Evolutionary conservation across 2,888 invertebrate genomes (phyloP), one percentile per base, ranked within the genome.

Genomic region (Sicus ferrugineus): DNA sequence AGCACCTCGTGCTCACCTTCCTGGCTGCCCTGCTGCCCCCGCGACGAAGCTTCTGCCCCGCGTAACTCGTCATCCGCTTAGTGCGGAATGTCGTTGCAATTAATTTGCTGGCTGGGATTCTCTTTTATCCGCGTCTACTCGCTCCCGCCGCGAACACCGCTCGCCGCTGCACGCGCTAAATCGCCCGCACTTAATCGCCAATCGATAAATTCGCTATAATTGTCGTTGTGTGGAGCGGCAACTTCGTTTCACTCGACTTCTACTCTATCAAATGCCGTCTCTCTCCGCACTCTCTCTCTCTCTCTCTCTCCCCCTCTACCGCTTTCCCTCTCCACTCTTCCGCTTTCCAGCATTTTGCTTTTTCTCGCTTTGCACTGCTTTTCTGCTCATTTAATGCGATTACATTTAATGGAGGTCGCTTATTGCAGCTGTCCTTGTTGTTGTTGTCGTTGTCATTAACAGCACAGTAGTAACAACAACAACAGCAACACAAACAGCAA

Each of bases 181-280:
- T 46, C 19, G 42, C 54, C 61, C 65, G 67, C 72, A 69, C 75
- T 74, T 76, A 79, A 78, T 77, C 76, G 76, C 70, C 77, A 80
- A 79, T 79, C 80, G 79, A 79, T 79, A 79, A 79, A 79, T 78
- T 78, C 80, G 77, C 76, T 79, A 79, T 80, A 75, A 79, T 77
- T 77, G 78, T 80, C 78, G 76, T 74, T 75, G 74, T n/a, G n/a
- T 69, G 68, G 65, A 30, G 31, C 30, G 64, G 69, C 69, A 69
- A 38, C 31, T 28, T 50, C 72, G 38, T 16, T 54, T 65, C 59
- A 9, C 38, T 21, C 28, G 23, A 14, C 19, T 26, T 54, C 73
- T 70, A 73, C 71, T 74, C 69, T 72, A 64, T 54, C 67, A 67
- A 62, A 67, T 42, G 67, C 67, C 67, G 21, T 23, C n/a, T 28